phyloP scores from a whole-genome alignment of 2,113 vertebrate genomes.

The Himantopus leucocephalus region DNA sequence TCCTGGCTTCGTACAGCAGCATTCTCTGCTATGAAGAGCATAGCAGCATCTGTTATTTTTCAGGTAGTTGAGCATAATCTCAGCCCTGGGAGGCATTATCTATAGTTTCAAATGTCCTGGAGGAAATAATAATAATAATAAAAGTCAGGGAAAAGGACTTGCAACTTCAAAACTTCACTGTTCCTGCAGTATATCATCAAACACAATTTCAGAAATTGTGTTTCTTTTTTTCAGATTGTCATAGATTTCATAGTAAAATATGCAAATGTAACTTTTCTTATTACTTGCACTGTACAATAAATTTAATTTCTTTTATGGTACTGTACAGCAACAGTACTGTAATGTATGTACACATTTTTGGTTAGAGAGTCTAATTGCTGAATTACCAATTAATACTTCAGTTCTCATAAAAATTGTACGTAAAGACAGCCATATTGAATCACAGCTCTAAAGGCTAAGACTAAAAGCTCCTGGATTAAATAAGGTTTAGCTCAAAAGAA shows the following conservation, averaged over 20 bases:
- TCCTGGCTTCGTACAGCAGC: slow-evolving; percentile 26
- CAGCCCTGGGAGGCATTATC: slow-evolving; percentile 58
- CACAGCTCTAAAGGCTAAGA: not conserved
- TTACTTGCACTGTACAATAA: not conserved
- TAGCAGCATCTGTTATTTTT: slow-evolving; percentile 69
- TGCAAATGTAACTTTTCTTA: not conserved
- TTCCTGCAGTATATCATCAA: not conserved
- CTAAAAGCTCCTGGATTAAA: not conserved
- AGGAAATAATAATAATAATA: slow-evolving; percentile 1
- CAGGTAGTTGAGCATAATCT: slow-evolving; percentile 69
- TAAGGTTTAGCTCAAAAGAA: not conserved
- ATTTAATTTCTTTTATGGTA: not conserved
- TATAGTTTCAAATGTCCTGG: slow-evolving; percentile 44
- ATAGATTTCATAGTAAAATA: not conserved
- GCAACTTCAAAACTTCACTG: not conserved
- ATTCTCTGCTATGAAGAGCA: slow-evolving; percentile 38
- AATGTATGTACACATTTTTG: not conserved
- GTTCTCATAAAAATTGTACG: not conserved
- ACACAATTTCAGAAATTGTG: not conserved
- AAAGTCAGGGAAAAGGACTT: not conserved
- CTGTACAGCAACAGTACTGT: not conserved
- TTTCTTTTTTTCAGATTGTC: not conserved
- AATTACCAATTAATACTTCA: not conserved
- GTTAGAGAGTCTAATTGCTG: not conserved
- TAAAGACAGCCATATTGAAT: not conserved